These are phyloP conservation scores for Ataeniobius toweri DNA, from an alignment of 2,797 vertebrate genomes.

Conservation along the genomic window DNA sequence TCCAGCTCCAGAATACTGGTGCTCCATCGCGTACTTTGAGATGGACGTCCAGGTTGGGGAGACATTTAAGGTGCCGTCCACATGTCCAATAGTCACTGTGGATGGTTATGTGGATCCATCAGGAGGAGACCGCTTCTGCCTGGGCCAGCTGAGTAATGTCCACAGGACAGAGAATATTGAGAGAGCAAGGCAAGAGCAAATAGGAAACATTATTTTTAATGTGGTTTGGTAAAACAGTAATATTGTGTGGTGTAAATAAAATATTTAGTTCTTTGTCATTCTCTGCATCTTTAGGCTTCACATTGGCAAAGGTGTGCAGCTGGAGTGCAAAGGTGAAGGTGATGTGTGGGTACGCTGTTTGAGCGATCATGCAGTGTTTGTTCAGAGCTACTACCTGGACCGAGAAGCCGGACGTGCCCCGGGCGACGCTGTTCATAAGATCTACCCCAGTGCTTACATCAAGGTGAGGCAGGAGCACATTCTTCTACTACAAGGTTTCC, in stretches of 20 bases:
- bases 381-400: constrained; percentile 97
- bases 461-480: constrained; percentile 80
- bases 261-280: not conserved
- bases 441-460: constrained; percentile 96
- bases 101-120: constrained; percentile 98
- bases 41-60: constrained; percentile 99
- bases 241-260: not conserved
- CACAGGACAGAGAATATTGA: constrained; percentile 98
- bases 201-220: not conserved
- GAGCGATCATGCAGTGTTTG: constrained; percentile 95
- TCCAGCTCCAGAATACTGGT: constrained; percentile 97
- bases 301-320: constrained; percentile 95
- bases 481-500: too few relatives aligned
- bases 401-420: constrained; percentile 93
- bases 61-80: constrained; percentile 96
- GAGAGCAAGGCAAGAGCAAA: constrained; percentile 86
- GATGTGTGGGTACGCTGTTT: constrained; percentile 97
- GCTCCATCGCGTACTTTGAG: constrained; percentile 97
- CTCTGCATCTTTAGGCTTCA: constrained; percentile 83
- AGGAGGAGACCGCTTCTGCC: constrained; percentile 94
- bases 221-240: not conserved
- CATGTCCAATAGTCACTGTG: constrained; percentile 94
- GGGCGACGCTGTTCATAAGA: constrained; percentile 96
- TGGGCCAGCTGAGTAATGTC: constrained; percentile 97
- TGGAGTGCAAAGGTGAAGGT: constrained; percentile 97